Evolutionary conservation across 2,888 invertebrate genomes (phyloP), one percentile per base, ranked within the genome.

Genomic region (Orthosia gothica): DNA sequence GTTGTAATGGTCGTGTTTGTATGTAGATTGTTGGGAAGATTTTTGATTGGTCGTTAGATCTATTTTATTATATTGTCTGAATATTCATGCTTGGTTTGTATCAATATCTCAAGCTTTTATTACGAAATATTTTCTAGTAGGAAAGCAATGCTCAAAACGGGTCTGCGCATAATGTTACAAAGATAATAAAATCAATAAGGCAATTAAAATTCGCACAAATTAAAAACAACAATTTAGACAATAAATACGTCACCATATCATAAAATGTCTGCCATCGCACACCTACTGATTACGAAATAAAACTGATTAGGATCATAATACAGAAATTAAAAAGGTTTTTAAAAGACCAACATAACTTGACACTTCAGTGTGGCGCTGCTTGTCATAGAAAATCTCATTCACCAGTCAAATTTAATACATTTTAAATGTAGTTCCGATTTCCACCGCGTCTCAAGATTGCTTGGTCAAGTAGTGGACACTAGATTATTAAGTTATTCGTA

Each of bases 121-220:
- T 40, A 11, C 12, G 20, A 73, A 61, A 32, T 59, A 52, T 15
- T 47, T 52, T 0, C 26, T 32, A 32, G 1, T 47, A 32, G 2
- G 15, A 13, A 47, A 16, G 50, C 32, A 59, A 69, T 32, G 1
- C 16, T 12, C 20, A 0, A 45, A 52, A 77, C 16, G n/a, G 7
- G 11, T 16, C 7, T 32, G 1, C 2, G 13, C 32, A 20, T 32
- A 74, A 18, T 23, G 12, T 9, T 11, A 15, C 5, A 12, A 23
- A 23, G 1, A 55, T 59, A 50, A 47, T 49, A 20, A 58, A 70
- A 67, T 70, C n/a, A 71, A 78, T 26, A 4, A 55, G 50, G 45
- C 26, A 26, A 64, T 78, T 62, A 65, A 65, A 78, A 83, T 71
- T 83, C 26, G 64, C 83, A 64, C 55, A n/a, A 55, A 54, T 59